Base-by-base conservation (phyloP, 1,140 invertebrate genomes). In the Bombus terrestris region DNA sequence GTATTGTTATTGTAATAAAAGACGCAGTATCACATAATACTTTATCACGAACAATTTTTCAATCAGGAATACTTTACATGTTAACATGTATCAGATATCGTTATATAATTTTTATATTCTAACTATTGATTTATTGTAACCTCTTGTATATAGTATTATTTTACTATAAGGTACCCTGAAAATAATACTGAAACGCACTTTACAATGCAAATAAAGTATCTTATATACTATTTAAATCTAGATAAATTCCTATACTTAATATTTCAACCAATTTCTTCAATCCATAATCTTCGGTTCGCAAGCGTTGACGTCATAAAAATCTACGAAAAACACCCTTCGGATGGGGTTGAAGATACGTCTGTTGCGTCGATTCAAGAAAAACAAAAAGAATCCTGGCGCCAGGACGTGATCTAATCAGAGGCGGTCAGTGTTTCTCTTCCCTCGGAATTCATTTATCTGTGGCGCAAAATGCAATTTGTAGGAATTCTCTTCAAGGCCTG, bases 401-500 rank as follows among this genome's bases (percentile, higher is more conserved):
- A 79, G 53, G 47, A 39, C 35, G 35, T 32, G 41, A 13, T 47
- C n/a, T 82, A 83, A 47, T 80, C 78, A 53, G 78, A 80, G 57
- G 37, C 57, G 75, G 78, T 80, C 76, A 64, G 18, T 32, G 39
- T 79, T 62, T 39, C 64, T 80, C 35, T 43, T 76, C 47, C 25
- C 35, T 62, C 59, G 39, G 76, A 59, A 80, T 72, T 72, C 59
- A 74, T 81, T 73, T 85, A 81, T 83, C 41, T 39, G 18, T 53
- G 32, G 15, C 28, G 85, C 77, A 72, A 89, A 89, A 81, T 89
- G 71, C 87, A 89, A 89, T 86, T 86, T 86, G 84, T 79, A 83
- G 80, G 81, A 85, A 83, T 83, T 77, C 74, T 86, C 76, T 41
- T 84, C 88, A 89, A 89, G 88, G 88, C 84, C 88, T 89, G 88